Evolutionary conservation across 2,797 vertebrate species (phyloP).

Genomic region (Dipus sagitta): DNA sequence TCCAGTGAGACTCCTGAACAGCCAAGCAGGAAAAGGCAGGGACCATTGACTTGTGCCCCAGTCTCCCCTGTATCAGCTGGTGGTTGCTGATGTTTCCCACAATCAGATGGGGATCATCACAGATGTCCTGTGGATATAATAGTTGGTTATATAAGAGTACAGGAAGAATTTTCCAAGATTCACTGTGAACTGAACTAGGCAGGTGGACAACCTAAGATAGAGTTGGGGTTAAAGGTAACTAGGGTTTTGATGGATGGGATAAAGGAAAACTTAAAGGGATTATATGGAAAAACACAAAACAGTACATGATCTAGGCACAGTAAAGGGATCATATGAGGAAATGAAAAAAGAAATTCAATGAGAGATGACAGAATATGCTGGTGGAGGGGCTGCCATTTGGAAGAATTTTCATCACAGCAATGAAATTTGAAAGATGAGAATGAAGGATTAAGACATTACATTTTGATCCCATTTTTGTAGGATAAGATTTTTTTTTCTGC

Average conservation of each 20-base stretch:
- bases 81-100: slow-evolving; percentile 95
- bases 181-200: neutral
- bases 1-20: slow-evolving; percentile 93
- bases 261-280: neutral
- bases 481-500: slow-evolving; percentile 49
- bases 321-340: neutral
- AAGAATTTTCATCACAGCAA: slow-evolving; percentile 16
- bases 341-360: slow-evolving; percentile 21
- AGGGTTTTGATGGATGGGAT: neutral
- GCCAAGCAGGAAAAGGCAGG: slow-evolving; percentile 97
- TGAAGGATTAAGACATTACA: slow-evolving; percentile 10
- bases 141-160: slow-evolving; percentile 23
- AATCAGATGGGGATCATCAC: slow-evolving; percentile 91
- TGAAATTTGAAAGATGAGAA: slow-evolving; percentile 33
- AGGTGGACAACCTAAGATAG: neutral
- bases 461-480: slow-evolving; percentile 30
- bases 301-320: neutral
- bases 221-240: neutral
- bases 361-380: neutral
- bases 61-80: slow-evolving; percentile 93
- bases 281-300: slow-evolving; percentile 31
- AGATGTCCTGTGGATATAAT: slow-evolving; percentile 90
- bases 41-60: slow-evolving; percentile 97
- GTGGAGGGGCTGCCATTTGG: neutral
- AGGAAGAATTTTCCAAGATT: slow-evolving; percentile 9